A percentile compares a stretch with the other conserved stretches of the same genome.
These are phyloP conservation scores for Terrapene triunguis DNA, from an alignment of 2,113 vertebrate genomes.

Conservation along the genomic window DNA sequence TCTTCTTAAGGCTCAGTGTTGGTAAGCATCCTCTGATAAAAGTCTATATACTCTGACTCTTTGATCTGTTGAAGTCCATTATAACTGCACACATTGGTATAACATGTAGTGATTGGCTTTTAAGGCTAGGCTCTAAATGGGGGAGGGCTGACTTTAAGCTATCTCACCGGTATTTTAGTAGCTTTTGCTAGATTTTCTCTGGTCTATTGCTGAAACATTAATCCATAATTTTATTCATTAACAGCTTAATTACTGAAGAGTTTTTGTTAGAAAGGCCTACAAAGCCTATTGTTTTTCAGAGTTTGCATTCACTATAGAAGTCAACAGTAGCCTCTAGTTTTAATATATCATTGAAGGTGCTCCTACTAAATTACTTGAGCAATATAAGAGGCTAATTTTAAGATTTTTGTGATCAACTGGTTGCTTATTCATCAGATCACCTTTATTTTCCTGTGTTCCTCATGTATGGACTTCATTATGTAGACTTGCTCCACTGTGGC, in stretches of 20 bases:
- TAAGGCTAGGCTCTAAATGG: background rate
- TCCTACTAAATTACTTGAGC: background rate
- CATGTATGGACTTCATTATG: background rate
- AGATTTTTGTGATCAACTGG: background rate
- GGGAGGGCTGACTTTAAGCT: background rate
- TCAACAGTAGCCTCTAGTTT: background rate
- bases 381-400: background rate
- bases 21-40: conserved; percentile 25
- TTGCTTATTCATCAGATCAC: background rate
- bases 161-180: background rate
- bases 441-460: background rate
- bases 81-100: background rate
- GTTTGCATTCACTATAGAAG: background rate
- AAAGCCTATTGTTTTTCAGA: background rate
- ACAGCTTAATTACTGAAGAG: background rate
- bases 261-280: background rate
- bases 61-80: background rate
- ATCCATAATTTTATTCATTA: background rate
- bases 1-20: background rate
- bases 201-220: background rate
- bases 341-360: background rate
- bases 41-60: background rate
- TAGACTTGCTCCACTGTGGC: background rate
- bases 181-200: background rate
- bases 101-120: background rate